Evolutionary conservation across 2,113 vertebrate genomes (phyloP), one percentile per base, ranked within the genome.

Genomic region (Hemiprocne comata): DNA sequence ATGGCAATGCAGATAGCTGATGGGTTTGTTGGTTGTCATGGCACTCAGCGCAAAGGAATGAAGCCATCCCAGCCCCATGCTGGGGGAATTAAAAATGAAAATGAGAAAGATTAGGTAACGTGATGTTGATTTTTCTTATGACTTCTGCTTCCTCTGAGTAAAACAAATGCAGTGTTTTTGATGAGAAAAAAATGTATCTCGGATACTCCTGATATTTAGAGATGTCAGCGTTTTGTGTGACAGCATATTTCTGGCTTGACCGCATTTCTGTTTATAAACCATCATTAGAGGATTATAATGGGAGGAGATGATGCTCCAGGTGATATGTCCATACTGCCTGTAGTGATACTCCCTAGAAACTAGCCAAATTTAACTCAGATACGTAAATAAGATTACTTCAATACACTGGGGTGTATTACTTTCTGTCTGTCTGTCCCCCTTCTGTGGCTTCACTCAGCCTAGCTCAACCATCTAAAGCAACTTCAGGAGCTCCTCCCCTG

Each of bases 11-110:
- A 88, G 82, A 74, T 87, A 88, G 83, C 2, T 40, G 61, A 57
- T 90, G 76, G 29, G 50, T 88, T 90, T 94, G 29, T 61, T 96
- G 79, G 90, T 96, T 96, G 94, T 96, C 87, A 93, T 95, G 90
- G 83, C 11, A 13, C 69, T 94, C 1, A 0, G 34, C 85, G 48
- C 77, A 80, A 80, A 80, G 64, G 38, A 95, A 46, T 3, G 3
- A 48, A 96, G 79, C 69, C 84, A 38, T 67, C 77, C 78, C 60
- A 91, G 38, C 71, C 48, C 57, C 24, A 18, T 48, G 69, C 79
- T 53, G 26, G 28, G 51, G 65, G 75, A 95, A 90, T 96, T 96
- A 80, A 94, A 91, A 95, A 86, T 88, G 79, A 93, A 97, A 93
- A 93, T 86, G 76, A 86, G 87, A 70, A 93, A 36, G 34, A 78